phyloP scores from a whole-genome alignment of 2,113 vertebrate genomes.

The Tapirus terrestris region DNA sequence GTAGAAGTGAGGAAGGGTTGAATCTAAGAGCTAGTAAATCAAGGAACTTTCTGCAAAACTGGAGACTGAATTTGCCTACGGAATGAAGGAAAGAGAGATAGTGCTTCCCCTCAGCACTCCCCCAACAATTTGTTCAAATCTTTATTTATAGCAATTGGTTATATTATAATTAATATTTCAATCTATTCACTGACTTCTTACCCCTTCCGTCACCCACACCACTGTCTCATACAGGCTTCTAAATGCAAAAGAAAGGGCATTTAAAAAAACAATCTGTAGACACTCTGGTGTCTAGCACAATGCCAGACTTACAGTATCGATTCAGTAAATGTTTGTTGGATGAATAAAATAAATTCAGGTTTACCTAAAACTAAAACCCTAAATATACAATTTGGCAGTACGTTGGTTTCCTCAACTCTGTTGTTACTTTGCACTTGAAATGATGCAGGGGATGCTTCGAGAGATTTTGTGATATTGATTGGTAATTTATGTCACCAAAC shows the following conservation, averaged over 20 bases:
- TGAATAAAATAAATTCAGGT: not conserved
- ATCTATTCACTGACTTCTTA: not conserved
- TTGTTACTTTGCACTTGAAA: not conserved
- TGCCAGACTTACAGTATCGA: not conserved
- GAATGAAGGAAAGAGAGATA: not conserved
- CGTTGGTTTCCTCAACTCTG: not conserved
- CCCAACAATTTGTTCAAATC: not conserved
- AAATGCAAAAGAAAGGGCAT: not conserved
- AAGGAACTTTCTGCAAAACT: not conserved
- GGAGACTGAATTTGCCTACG: not conserved
- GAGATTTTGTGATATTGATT: not conserved
- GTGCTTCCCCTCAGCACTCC: not conserved
- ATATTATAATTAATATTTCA: not conserved
- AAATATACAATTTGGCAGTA: not conserved
- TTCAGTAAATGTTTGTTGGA: not conserved
- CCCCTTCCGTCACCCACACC: too few relatives aligned
- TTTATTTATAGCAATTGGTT: not conserved
- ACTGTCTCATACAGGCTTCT: not conserved
- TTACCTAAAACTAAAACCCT: slow-evolving; percentile 1
- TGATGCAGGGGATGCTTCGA: not conserved
- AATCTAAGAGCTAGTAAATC: not conserved
- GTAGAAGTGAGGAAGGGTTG: not conserved
- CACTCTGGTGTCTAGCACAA: not conserved
- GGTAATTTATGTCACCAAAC: not conserved
- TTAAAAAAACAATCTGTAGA: not conserved